Evolutionary conservation across 1,140 invertebrate species (phyloP), one percentile per base, ranked within the genome.

Genomic region (Drosophila lacertosa): DNA sequence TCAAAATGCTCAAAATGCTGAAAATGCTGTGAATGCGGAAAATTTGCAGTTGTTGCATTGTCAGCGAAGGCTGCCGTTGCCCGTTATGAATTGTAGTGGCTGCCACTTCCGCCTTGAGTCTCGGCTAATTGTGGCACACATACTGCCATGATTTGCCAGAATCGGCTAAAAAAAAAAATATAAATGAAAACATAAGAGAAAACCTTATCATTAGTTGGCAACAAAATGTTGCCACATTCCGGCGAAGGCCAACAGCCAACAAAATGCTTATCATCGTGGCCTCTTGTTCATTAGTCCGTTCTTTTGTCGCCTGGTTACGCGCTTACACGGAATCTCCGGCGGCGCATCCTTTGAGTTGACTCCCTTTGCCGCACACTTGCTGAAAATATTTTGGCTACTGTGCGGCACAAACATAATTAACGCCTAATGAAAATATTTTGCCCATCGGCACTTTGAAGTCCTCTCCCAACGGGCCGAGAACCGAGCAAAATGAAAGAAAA

Each of bases 11-110:
- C n/a, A n/a, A n/a, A n/a, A n/a, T n/a, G n/a, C n/a, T n/a, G n/a
- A n/a, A n/a, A n/a, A n/a, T n/a, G n/a, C n/a, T n/a, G n/a, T n/a
- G n/a, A n/a, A n/a, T n/a, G n/a, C n/a, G n/a, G n/a, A 3, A 16
- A 42, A 29, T 77, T 58, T 39, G 47, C 74, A 65, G 74, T 77
- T 62, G 20, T 44, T 78, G 77, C 77, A 80, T 80, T 80, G 77
- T 80, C 51, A 37, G 70, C 53, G 53, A 32, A 16, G 40, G 20
- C 51, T 54, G 51, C 40, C 51, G 35, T 40, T 35, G 26, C 22
- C 59, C 69, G 72, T 83, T 86, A 76, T 84, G 80, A 84, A 83
- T 84, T 86, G 83, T 76, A 82, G 59, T 70, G 40, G 59, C 66
- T 63, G 53, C 64, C 57, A 74, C 71, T 70, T 79, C 67, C 73